phyloP scores from a whole-genome alignment of 2,113 vertebrate genomes.

The Noctilio leporinus region DNA sequence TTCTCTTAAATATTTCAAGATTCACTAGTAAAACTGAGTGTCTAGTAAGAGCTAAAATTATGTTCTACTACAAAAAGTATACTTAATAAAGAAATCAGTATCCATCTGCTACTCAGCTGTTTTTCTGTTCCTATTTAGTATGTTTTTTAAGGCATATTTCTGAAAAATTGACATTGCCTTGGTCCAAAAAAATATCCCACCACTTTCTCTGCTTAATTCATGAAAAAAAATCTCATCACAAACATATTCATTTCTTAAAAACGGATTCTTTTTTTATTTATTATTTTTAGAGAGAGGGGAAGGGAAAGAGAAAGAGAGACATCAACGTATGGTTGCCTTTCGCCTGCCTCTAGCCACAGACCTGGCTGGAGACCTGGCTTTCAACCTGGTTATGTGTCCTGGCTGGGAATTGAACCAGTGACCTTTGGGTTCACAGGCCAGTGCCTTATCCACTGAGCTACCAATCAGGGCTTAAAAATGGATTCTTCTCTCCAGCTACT shows the following conservation, averaged over 20 bases:
- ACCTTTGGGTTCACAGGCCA: too few species aligned
- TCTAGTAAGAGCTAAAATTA: not conserved
- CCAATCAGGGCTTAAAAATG: not conserved
- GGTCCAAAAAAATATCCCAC: not conserved
- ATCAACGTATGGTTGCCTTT: too few species aligned
- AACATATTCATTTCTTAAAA: not conserved
- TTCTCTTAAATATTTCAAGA: not conserved
- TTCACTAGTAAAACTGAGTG: not conserved
- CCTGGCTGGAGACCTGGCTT: too few species aligned
- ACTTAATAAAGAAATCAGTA: not conserved
- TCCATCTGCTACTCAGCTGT: not conserved
- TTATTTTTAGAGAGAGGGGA: too few species aligned
- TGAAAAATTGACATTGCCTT: not conserved
- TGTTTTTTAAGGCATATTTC: not conserved
- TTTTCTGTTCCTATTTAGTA: not conserved
- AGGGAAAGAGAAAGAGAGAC: too few species aligned
- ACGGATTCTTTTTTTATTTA: too few species aligned
- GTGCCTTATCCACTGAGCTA: too few species aligned
- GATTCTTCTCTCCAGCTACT: not conserved
- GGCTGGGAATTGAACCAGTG: too few species aligned
- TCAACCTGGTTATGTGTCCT: too few species aligned
- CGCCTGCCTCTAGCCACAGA: too few species aligned
- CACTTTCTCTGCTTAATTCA: not conserved
- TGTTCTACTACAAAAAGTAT: not conserved
- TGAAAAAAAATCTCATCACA: not conserved